Evolutionary conservation across 2,888 invertebrate genomes (phyloP), one percentile per base, ranked within the genome.

Genomic region (Dryobotodes eremita): DNA sequence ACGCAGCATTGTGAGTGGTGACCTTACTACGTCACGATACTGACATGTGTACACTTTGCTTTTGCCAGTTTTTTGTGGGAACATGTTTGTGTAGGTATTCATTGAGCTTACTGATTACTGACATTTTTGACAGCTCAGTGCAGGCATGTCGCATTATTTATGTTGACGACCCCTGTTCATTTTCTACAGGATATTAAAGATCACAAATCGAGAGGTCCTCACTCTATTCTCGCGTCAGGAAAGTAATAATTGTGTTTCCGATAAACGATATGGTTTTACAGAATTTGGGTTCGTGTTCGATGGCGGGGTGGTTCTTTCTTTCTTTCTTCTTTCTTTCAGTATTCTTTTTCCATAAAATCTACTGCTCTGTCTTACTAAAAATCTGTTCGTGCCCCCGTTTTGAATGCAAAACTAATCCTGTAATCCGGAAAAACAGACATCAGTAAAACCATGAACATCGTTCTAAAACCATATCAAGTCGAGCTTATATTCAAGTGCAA

Each of bases 1-100:
- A 74, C 59, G 20, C 85, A 80, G 64, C 20, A 0, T 17, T 17
- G 26, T 48, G 20, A 50, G 17, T 74, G n/a, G 70, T 57, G 17
- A 23, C 48, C 55, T 53, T 15, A 59, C 55, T 72, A 42, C 75
- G 50, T 76, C 53, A 76, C 4, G 20, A 69, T 55, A 59, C 50
- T 61, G 74, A 53, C 20, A 23, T 57, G 50, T 72, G 59, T 57
- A 61, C 42, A 72, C 36, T 3, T 23, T 36, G 31, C 31, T 62
- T 2, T 57, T 50, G 23, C 0, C 2, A 36, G 17, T 61, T 46
- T 46, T 53, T n/a, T 20, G 11, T 36, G 10, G 1, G 0, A 6
- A 36, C n/a, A 11, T 36, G 31, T 57, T n/a, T 46, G 50, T 20
- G 50, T 20, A 48, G 26, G n/a, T 23, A 20, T 71, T 53, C 6